phyloP scores from a whole-genome alignment of 2,797 vertebrate genomes.

The Enteromius anoplus region DNA sequence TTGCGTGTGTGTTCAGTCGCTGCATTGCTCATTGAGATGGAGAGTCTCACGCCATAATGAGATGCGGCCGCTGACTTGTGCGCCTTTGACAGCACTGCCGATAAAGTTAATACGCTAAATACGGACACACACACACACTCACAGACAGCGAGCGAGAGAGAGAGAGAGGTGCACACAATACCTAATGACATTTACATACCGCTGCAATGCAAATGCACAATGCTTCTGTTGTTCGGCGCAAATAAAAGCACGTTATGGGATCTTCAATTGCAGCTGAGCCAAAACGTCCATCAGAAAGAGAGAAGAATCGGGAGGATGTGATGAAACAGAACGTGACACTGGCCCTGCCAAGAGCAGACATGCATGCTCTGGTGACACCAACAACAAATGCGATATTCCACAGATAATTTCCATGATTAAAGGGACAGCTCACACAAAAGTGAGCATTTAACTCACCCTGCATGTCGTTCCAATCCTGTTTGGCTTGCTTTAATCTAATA shows the following conservation, averaged over 20 bases:
- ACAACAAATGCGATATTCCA: slow-evolving; percentile 28
- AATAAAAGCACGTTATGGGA: slow-evolving; percentile 40
- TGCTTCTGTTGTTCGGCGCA: slow-evolving; percentile 7
- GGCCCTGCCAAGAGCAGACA: slow-evolving; percentile 19
- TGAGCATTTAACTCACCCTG: background rate
- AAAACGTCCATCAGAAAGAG: slow-evolving; percentile 34
- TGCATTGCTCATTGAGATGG: slow-evolving; percentile 84
- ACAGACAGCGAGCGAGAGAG: background rate
- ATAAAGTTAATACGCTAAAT: slow-evolving; percentile 82
- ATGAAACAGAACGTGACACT: slow-evolving; percentile 15
- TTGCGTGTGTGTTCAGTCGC: slow-evolving; percentile 74
- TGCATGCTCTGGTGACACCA: slow-evolving; percentile 19
- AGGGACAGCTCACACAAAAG: background rate
- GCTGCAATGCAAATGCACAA: slow-evolving; percentile 49
- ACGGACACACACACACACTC: slow-evolving; percentile 49
- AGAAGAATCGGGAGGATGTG: slow-evolving; percentile 44
- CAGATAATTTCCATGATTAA: slow-evolving; percentile 11
- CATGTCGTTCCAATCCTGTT: background rate
- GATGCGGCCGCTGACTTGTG: slow-evolving; percentile 65
- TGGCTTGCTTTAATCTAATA: background rate
- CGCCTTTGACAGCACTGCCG: slow-evolving; percentile 69
- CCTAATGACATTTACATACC: slow-evolving; percentile 53
- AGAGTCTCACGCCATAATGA: slow-evolving; percentile 81
- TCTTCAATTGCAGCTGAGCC: slow-evolving; percentile 31
- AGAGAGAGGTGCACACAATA: background rate